A percentile compares a stretch with the other conserved stretches of the same genome.
These are phyloP conservation scores for Macrophya annulata DNA, from an alignment of 2,888 invertebrate genomes.

Conservation along the genomic window DNA sequence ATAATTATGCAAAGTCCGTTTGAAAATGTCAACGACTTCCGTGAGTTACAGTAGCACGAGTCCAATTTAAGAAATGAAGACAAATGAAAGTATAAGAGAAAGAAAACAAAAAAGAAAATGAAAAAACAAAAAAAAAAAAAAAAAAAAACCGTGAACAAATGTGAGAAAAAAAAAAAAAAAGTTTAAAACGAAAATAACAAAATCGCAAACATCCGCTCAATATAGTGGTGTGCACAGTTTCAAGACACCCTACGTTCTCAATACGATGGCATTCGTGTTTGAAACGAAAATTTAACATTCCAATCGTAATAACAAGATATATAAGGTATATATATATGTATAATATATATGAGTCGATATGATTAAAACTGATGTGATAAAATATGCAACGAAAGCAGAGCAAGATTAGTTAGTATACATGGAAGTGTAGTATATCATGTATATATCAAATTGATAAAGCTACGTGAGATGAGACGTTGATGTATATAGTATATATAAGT, in stretches of 20 bases:
- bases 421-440: conserved; percentile 20
- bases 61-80: conserved; percentile 24
- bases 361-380: neutral
- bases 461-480: neutral
- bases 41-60: conserved; percentile 49
- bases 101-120: neutral
- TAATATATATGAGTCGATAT: neutral
- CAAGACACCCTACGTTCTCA: neutral
- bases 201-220: conserved; percentile 1
- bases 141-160: conserved; percentile 10
- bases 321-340: no score
- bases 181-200: neutral
- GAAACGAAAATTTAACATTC: conserved; percentile 25
- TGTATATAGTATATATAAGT: neutral
- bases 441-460: neutral
- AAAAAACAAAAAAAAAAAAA: neutral
- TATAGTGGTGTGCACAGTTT: conserved; percentile 21
- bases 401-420: neutral
- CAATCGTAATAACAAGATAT: conserved; percentile 17
- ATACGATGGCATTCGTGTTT: conserved; percentile 38
- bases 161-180: neutral
- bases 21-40: conserved; percentile 45
- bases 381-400: conserved; percentile 9
- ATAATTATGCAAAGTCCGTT: conserved; percentile 15
- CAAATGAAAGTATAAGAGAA: conserved; percentile 37